phyloP scores from a whole-genome alignment of 2,888 invertebrate species.

The Mactromeris polynyma region DNA sequence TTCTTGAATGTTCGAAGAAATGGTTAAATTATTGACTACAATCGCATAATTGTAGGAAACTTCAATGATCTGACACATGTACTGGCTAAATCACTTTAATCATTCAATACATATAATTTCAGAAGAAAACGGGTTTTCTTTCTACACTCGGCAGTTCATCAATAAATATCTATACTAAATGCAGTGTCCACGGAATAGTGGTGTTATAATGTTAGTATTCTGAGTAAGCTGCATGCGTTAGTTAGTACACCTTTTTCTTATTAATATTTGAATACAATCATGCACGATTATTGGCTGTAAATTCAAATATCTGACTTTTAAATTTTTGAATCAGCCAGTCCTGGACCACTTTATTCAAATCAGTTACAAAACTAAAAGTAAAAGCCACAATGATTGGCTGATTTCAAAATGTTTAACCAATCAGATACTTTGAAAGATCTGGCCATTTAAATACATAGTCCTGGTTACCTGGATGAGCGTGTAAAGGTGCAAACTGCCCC shows the following conservation, averaged over 20 bases:
- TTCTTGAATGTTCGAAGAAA: no score
- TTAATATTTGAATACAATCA: background rate
- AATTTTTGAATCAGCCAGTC: background rate
- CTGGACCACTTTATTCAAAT: background rate
- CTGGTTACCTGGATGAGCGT: slow-evolving; percentile 62
- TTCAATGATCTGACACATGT: no score
- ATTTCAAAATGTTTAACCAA: slow-evolving; percentile 5
- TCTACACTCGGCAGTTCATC: no score
- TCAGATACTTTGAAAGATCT: slow-evolving; percentile 22
- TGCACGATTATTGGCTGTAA: background rate
- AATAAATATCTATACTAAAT: no score
- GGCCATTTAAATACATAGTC: background rate
- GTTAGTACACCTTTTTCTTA: background rate
- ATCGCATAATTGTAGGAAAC: no score
- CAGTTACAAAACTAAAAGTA: background rate
- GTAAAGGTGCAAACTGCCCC: slow-evolving; percentile 62
- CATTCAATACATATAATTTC: no score
- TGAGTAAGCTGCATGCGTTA: background rate
- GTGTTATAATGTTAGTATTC: background rate
- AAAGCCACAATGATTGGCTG: background rate
- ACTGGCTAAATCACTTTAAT: no score
- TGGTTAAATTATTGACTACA: no score
- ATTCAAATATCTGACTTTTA: background rate
- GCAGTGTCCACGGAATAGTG: no score
- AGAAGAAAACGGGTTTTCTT: no score